These are phyloP conservation scores for Pygoscelis antarcticus DNA, from an alignment of 2,113 vertebrate genomes.

Conservation along the genomic window DNA sequence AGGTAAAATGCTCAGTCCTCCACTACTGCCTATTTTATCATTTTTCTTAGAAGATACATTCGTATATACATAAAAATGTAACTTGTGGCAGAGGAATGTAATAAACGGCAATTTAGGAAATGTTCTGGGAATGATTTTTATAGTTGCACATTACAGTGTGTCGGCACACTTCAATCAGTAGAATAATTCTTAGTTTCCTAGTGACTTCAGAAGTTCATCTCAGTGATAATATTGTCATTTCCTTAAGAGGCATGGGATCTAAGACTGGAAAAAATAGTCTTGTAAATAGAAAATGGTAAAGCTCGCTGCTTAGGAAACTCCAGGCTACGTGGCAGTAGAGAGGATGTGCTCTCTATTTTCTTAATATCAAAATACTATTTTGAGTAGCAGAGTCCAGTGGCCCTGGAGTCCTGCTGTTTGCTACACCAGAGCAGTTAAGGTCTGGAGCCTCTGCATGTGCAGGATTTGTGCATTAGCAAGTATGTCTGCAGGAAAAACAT, in stretches of 20 bases:
- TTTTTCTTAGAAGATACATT: not conserved
- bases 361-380: not conserved
- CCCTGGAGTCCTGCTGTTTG: not conserved
- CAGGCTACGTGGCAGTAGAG: not conserved
- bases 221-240: not conserved
- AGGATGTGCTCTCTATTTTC: not conserved
- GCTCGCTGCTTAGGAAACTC: not conserved
- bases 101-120: not conserved
- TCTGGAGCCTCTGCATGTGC: not conserved
- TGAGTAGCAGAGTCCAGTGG: not conserved
- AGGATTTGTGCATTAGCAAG: not conserved
- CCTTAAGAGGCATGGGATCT: not conserved
- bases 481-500: not conserved
- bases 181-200: not conserved
- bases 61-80: not conserved
- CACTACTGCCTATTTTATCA: fast-evolving
- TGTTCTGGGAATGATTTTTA: not conserved
- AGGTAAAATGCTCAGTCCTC: not conserved
- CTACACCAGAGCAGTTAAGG: not conserved
- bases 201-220: not conserved
- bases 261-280: not conserved
- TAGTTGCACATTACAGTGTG: not conserved
- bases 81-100: not conserved
- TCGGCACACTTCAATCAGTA: not conserved
- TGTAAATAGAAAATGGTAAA: not conserved